Conservation (phyloP, 2,888 invertebrate species). For the Folsomia manolachei region DNA sequence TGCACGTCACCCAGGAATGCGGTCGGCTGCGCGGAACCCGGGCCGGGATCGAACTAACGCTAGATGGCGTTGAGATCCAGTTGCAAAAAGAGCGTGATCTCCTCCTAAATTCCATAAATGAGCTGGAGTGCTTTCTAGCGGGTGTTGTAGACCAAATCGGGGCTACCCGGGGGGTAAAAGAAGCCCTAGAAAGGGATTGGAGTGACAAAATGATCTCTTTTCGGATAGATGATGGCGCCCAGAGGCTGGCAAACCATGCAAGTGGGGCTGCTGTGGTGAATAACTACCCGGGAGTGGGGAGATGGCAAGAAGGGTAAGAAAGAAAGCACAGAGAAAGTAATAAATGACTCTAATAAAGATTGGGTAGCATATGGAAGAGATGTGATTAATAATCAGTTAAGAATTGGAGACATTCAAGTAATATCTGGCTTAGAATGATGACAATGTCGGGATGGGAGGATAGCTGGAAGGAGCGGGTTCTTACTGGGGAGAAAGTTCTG, state of each 20-base stretch:
- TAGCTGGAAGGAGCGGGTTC: too few species aligned
- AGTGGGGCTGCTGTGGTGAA: constrained; percentile 64
- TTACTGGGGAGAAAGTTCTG: too few species aligned
- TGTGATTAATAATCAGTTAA: too few species aligned
- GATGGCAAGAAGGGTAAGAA: constrained; percentile 70
- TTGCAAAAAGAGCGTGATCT: constrained; percentile 60
- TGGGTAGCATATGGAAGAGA: too few species aligned
- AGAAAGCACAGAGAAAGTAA: too few species aligned
- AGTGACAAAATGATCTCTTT: constrained; percentile 82
- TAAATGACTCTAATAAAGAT: too few species aligned
- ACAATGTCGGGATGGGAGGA: too few species aligned
- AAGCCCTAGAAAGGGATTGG: constrained; percentile 83
- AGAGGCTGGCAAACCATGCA: constrained; percentile 63
- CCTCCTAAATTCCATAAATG: constrained; percentile 43
- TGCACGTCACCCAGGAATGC: constrained; percentile 68
- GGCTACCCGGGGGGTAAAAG: constrained; percentile 75
- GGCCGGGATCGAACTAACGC: constrained; percentile 69
- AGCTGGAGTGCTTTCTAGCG: constrained; percentile 52
- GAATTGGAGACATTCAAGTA: too few species aligned
- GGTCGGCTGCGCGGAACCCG: constrained; percentile 68
- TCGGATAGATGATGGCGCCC: constrained; percentile 67
- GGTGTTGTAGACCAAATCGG: constrained; percentile 69
- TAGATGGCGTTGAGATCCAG: constrained; percentile 74
- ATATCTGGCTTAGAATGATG: too few species aligned
- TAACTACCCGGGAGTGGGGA: constrained; percentile 76